Percentiles rank a stretch among this genome's conserved stretches.
phyloP scores from a whole-genome alignment of 37 sponge, comb jelly and placozoan species.

The Bolinopsis microptera region DNA sequence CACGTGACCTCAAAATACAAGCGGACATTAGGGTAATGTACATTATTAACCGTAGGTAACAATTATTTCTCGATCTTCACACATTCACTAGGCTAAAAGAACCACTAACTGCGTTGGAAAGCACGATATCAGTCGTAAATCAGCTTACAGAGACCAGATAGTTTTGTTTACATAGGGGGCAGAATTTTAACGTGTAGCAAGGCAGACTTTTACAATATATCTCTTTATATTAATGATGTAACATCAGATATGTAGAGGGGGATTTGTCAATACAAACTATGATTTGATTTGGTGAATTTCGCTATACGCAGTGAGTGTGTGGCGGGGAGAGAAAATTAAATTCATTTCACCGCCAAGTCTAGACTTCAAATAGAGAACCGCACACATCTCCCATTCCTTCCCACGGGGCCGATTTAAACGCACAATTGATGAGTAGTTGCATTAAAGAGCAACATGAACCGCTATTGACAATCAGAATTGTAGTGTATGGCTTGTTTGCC shows the following conservation, averaged over 20 bases:
- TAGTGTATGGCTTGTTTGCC: not conserved
- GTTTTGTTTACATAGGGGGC: not conserved
- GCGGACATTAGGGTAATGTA: not conserved
- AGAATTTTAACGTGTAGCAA: not conserved
- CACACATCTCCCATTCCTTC: not conserved
- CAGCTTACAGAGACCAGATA: not conserved
- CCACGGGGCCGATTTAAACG: not conserved
- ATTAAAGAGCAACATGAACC: not conserved
- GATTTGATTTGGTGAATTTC: not conserved
- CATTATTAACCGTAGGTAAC: not conserved
- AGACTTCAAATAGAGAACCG: not conserved
- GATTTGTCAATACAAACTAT: not conserved
- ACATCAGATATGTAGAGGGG: not conserved
- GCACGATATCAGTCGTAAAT: not conserved
- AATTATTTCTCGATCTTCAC: not conserved
- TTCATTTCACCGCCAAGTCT: not conserved
- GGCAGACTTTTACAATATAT: not conserved
- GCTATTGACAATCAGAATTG: not conserved
- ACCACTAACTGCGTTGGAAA: not conserved
- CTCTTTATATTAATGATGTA: not conserved
- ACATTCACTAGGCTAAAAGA: not conserved
- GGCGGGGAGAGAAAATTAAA: not conserved
- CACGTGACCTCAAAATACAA: not conserved
- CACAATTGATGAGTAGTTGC: not conserved
- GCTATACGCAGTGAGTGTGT: not conserved